Conservation (phyloP, 2,797 vertebrate genomes). For the Macropodus opercularis region DNA sequence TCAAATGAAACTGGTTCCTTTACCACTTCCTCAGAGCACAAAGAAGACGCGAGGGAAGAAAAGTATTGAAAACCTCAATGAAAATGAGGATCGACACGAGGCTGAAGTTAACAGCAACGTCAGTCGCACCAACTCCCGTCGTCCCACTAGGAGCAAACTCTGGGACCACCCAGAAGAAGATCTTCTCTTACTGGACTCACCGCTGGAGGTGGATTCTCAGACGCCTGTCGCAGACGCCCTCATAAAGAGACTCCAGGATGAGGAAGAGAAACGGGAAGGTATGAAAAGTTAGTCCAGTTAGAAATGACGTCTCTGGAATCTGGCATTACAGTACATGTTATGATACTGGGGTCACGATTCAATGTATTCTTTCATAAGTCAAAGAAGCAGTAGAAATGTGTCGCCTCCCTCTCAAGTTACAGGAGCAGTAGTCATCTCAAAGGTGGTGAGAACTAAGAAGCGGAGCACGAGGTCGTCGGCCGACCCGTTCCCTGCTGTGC, state of each 20-base stretch:
- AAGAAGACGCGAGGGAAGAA: slow-evolving; percentile 61
- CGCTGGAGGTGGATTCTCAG: slow-evolving; percentile 71
- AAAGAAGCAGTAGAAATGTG: too few relatives aligned
- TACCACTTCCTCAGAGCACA: slow-evolving; percentile 72
- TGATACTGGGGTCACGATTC: too few relatives aligned
- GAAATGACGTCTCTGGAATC: too few relatives aligned
- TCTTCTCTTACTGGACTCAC: slow-evolving; percentile 65
- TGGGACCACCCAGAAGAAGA: slow-evolving; percentile 76
- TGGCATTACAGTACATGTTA: too few relatives aligned
- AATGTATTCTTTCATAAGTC: too few relatives aligned
- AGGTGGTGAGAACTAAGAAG: slow-evolving; percentile 60
- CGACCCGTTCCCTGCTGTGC: slow-evolving; percentile 19
- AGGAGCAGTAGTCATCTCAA: slow-evolving; percentile 50
- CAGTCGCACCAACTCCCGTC: slow-evolving; percentile 36
- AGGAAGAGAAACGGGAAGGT: slow-evolving; percentile 68
- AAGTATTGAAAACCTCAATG: slow-evolving; percentile 19
- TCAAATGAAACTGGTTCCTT: slow-evolving; percentile 55
- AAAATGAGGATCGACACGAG: slow-evolving; percentile 1
- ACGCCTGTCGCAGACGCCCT: slow-evolving; percentile 73
- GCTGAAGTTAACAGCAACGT: slow-evolving; percentile 20
- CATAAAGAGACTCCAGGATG: slow-evolving; percentile 78
- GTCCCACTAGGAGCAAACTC: slow-evolving; percentile 65
- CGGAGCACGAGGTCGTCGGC: slow-evolving; percentile 41
- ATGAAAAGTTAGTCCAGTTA: neutral
- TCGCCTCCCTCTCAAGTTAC: neutral